Conservation (phyloP, 2,888 invertebrate species). For the Brachypalpus laphriformis region DNA sequence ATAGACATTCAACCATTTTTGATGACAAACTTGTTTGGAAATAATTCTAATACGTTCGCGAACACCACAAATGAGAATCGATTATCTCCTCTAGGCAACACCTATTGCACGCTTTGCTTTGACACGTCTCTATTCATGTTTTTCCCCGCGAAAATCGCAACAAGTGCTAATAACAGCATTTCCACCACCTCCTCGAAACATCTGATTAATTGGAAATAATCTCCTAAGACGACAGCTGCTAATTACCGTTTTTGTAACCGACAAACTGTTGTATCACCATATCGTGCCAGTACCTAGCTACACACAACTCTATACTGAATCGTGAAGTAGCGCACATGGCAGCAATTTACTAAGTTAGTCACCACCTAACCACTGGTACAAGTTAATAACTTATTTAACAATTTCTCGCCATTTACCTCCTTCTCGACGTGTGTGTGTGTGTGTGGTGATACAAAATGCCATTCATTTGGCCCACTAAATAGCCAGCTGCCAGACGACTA, state of each 20-base stretch:
- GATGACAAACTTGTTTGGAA: too few relatives aligned
- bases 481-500: conserved; percentile 38
- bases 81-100: too few relatives aligned
- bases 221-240: conserved; percentile 45
- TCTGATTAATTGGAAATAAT: conserved; percentile 62
- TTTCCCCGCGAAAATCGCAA: too few relatives aligned
- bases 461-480: conserved; percentile 59
- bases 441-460: conserved; percentile 40
- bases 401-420: conserved; percentile 2
- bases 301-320: conserved; percentile 22
- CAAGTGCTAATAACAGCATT: neutral
- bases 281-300: conserved; percentile 6
- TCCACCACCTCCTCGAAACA: conserved; percentile 43
- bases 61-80: too few relatives aligned
- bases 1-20: too few relatives aligned
- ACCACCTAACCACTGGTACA: conserved; percentile 9
- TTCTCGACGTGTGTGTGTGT: neutral
- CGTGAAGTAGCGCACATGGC: neutral
- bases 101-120: too few relatives aligned
- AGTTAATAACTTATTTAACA: conserved; percentile 70
- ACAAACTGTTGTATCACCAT: conserved; percentile 9
- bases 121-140: too few relatives aligned
- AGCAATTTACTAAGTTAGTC: conserved; percentile 32
- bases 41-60: too few relatives aligned
- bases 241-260: conserved; percentile 46